A percentile compares a stretch with the other conserved stretches of the same genome.
phyloP scores from a whole-genome alignment of 2,888 invertebrate species.

The Toxonevra muliebris region DNA sequence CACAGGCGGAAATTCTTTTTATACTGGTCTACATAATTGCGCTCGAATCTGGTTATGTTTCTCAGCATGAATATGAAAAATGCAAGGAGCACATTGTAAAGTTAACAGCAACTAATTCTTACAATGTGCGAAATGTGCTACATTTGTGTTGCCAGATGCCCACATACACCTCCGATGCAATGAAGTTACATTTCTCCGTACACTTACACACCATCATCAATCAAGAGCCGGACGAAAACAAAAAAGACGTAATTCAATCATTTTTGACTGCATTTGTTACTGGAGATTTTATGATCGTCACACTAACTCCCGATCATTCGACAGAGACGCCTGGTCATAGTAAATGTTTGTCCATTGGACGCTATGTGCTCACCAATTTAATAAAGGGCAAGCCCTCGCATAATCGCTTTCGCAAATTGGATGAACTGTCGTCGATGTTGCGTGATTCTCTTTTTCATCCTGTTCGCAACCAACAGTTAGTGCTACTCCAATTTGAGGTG shows the following conservation, averaged over 20 bases:
- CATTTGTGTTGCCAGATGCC: conserved; percentile 37
- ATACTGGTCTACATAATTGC: conserved; percentile 57
- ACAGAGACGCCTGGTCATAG: conserved; percentile 50
- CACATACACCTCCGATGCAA: conserved; percentile 21
- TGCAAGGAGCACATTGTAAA: conserved; percentile 22
- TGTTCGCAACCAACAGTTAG: conserved; percentile 68
- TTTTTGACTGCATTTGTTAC: conserved; percentile 51
- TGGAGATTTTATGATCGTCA: conserved; percentile 58
- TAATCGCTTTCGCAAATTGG: conserved; percentile 59
- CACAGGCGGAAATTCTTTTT: conserved; percentile 50
- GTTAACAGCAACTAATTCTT: conserved; percentile 47
- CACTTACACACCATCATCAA: conserved; percentile 32
- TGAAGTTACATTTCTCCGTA: conserved; percentile 33
- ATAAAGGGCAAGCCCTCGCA: conserved; percentile 47
- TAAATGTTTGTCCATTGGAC: conserved; percentile 55
- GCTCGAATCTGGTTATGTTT: conserved; percentile 57
- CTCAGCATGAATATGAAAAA: conserved; percentile 40
- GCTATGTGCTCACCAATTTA: conserved; percentile 54
- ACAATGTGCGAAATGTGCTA: conserved; percentile 50
- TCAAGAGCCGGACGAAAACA: not conserved
- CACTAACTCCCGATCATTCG: conserved; percentile 49
- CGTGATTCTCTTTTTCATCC: conserved; percentile 69
- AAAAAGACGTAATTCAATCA: conserved; percentile 34
- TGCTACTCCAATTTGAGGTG: conserved; percentile 47
- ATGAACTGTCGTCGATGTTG: conserved; percentile 66